These are phyloP conservation scores for Drosophila glabriapex DNA, from an alignment of 2,888 invertebrate genomes.

Conservation along the genomic window DNA sequence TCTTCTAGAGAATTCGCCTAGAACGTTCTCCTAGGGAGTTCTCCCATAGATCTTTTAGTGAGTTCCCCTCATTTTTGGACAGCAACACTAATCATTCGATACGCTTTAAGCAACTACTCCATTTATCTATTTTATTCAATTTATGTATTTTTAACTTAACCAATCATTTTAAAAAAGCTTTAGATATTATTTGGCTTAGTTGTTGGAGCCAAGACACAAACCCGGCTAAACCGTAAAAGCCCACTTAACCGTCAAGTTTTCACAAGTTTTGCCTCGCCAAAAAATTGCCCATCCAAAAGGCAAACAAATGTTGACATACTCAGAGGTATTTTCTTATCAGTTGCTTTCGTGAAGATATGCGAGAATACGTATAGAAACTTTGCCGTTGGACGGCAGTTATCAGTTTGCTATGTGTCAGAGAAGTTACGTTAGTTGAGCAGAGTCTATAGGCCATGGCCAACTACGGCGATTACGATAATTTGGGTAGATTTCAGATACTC, in stretches of 20 bases:
- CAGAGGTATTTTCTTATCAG: constrained; percentile 52
- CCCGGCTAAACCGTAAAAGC: constrained; percentile 31
- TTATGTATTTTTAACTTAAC: not conserved
- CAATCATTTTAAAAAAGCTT: constrained; percentile 35
- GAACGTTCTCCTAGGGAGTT: not conserved
- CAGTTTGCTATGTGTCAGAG: constrained; percentile 66
- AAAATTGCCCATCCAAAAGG: constrained; percentile 29
- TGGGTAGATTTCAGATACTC: constrained; percentile 63
- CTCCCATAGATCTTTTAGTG: not conserved
- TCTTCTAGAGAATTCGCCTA: not conserved
- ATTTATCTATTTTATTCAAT: not conserved
- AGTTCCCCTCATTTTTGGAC: not conserved
- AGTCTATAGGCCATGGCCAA: constrained; percentile 70
- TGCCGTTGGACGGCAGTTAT: constrained; percentile 50
- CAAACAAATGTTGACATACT: constrained; percentile 27
- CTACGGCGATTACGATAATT: constrained; percentile 83
- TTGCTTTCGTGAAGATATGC: constrained; percentile 42
- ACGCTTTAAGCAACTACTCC: not conserved
- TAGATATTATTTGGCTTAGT: not conserved
- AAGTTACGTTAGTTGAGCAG: constrained; percentile 31
- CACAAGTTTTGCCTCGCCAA: constrained; percentile 14
- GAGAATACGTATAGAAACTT: constrained; percentile 7
- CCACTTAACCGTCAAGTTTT: constrained; percentile 9
- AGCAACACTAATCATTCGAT: not conserved
- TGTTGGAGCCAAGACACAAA: constrained; percentile 52